Conservation (phyloP, 1,140 invertebrate genomes). For the Sinella curviseta region DNA sequence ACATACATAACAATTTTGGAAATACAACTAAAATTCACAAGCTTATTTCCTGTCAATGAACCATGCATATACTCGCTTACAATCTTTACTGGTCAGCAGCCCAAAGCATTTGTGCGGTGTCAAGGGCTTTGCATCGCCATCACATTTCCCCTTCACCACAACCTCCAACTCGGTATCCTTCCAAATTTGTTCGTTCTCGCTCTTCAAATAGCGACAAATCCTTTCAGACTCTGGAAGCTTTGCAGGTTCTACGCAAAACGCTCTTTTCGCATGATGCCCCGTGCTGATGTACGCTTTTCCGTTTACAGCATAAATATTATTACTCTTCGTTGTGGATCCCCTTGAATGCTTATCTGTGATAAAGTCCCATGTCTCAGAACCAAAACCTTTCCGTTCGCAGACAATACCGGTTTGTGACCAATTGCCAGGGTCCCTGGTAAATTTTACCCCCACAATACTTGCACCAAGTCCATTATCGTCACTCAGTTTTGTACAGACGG, state of each 20-base stretch:
- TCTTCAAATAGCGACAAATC: constrained; percentile 18
- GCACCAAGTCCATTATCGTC: background rate
- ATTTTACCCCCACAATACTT: constrained; percentile 24
- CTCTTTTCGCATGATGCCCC: background rate
- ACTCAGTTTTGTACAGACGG: constrained; percentile 28
- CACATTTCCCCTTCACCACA: background rate
- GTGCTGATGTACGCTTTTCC: constrained; percentile 7
- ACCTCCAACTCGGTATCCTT: background rate
- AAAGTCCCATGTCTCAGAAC: constrained; percentile 33
- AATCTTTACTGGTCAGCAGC: background rate
- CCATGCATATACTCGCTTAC: constrained; percentile 1
- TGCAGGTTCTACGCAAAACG: constrained; percentile 7
- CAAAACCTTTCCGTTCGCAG: background rate
- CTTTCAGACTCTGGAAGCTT: background rate
- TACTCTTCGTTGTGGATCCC: background rate
- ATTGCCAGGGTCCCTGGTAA: constrained; percentile 23
- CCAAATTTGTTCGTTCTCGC: constrained; percentile 25
- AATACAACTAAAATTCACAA: no score
- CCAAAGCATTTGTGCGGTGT: constrained; percentile 26
- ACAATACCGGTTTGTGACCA: constrained; percentile 33
- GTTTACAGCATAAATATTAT: background rate
- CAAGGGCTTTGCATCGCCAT: background rate
- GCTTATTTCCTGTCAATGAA: no score
- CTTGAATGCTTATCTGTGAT: constrained; percentile 15
- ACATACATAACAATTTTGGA: constrained; percentile 2